Conservation (phyloP, 2,797 vertebrate genomes). For the Onychomys leucogaster region DNA sequence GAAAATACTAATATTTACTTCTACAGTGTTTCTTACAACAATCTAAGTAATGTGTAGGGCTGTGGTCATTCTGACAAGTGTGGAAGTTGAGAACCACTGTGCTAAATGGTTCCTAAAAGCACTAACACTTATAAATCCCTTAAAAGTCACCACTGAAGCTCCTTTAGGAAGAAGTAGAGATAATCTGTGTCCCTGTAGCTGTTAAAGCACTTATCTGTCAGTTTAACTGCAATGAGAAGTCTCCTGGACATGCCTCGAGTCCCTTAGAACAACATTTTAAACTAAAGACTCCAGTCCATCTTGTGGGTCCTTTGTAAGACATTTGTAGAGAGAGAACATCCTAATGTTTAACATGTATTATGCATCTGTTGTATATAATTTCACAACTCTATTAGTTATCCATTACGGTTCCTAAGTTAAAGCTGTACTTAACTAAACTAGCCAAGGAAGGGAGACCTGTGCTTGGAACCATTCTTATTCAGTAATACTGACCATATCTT, state of each 20-base stretch:
- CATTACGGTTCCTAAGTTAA: neutral
- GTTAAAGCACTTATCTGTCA: neutral
- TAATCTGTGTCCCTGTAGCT: neutral
- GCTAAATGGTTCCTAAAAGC: constrained; percentile 7
- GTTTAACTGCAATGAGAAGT: neutral
- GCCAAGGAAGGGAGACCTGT: neutral
- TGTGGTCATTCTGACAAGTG: neutral
- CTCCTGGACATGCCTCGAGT: constrained; percentile 84
- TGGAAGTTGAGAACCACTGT: neutral
- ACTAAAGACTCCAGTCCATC: neutral
- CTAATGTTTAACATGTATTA: neutral
- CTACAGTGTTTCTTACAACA: neutral
- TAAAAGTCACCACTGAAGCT: neutral
- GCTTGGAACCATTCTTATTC: neutral
- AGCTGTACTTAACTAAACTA: neutral
- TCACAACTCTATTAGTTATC: neutral
- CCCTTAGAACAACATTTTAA: neutral
- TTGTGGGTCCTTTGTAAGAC: neutral
- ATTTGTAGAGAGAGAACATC: neutral
- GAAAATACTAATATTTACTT: constrained; percentile 27
- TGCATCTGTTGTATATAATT: neutral
- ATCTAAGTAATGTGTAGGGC: neutral
- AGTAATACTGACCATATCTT: neutral
- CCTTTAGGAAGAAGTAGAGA: neutral
- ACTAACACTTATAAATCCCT: constrained; percentile 1